Evolutionary conservation across 1,140 invertebrate genomes (phyloP), one percentile per base, ranked within the genome.

Genomic region (Ditylenchus dipsaci): DNA sequence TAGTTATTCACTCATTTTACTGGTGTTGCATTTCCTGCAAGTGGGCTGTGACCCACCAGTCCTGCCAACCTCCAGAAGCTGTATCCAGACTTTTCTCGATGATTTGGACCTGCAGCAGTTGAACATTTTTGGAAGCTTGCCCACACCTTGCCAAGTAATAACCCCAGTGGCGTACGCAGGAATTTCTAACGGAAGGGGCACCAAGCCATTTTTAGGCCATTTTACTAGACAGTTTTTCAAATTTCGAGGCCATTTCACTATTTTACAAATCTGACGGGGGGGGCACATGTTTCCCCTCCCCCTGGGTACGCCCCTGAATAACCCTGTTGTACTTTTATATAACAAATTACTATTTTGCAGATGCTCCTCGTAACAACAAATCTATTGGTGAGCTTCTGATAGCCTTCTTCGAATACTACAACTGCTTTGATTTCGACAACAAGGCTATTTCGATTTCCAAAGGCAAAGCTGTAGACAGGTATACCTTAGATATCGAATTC

Each of bases 11-110:
- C 86, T 95, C 63, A 90, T 90, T 15, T 86, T 97, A 42, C 95
- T 97, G 92, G 90, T 95, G 29, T 89, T 97, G 73, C 91, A 97
- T 85, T 97, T 90, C 85, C 86, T 98, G 70, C 95, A 97, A 85
- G 90, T 90, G 90, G 87, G 88, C 88, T 87, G 79, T 38, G 15
- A 59, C 11, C 78, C 78, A 1, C 74, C 75, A 13, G 68, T 81
- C n/a, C 59, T 81, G 13, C 79, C 79, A 81, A 81, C 70, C 68
- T 81, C 8, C 79, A 79, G 58, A 23, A 33, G 21, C 26, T 71
- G 15, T 78, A 60, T 61, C 76, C 78, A 9, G 63, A 75, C 17
- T 30, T 33, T 7, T 81, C n/a, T 57, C 42, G 33, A 30, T 15
- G 23, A 26, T 9, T 30, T 27, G 0, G 30, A 56, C 30, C 29